A percentile compares a stretch with the other conserved stretches of the same genome.
phyloP scores from a whole-genome alignment of 2,888 invertebrate species.

The Apocheima hispidaria region DNA sequence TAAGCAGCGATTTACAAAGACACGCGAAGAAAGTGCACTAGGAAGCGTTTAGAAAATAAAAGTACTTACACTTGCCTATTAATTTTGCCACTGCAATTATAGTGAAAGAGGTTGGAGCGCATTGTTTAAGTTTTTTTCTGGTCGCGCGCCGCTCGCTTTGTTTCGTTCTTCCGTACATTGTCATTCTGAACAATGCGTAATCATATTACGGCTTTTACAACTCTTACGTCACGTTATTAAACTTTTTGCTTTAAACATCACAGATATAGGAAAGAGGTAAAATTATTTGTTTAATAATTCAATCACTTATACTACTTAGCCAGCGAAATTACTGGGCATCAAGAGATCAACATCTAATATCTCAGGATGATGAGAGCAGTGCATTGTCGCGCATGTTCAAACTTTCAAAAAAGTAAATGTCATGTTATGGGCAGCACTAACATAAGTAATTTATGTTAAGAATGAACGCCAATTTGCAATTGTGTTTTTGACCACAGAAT shows the following conservation, averaged over 20 bases:
- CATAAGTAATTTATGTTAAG: too few relatives aligned
- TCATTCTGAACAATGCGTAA: constrained; percentile 51
- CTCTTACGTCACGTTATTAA: constrained; percentile 41
- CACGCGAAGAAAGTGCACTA: constrained; percentile 63
- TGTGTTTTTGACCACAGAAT: too few relatives aligned
- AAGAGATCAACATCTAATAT: too few relatives aligned
- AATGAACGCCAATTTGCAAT: too few relatives aligned
- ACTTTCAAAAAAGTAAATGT: too few relatives aligned
- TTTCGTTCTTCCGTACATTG: constrained; percentile 77
- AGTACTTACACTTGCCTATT: constrained; percentile 51
- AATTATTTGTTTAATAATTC: neutral
- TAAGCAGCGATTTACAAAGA: constrained; percentile 36
- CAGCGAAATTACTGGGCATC: neutral
- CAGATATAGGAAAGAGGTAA: neutral
- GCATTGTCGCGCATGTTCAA: too few relatives aligned
- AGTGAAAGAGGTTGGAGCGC: constrained; percentile 70
- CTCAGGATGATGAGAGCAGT: too few relatives aligned
- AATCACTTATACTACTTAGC: neutral
- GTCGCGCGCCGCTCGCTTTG: constrained; percentile 57
- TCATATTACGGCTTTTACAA: constrained; percentile 35
- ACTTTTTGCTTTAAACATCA: constrained; percentile 35
- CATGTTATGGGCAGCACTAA: too few relatives aligned
- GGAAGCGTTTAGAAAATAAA: constrained; percentile 80
- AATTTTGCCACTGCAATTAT: constrained; percentile 71
- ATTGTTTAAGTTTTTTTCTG: constrained; percentile 68